Evolutionary conservation across 2,888 invertebrate species (phyloP), one percentile per base, ranked within the genome.

Genomic region (Parasteatoda lunata): DNA sequence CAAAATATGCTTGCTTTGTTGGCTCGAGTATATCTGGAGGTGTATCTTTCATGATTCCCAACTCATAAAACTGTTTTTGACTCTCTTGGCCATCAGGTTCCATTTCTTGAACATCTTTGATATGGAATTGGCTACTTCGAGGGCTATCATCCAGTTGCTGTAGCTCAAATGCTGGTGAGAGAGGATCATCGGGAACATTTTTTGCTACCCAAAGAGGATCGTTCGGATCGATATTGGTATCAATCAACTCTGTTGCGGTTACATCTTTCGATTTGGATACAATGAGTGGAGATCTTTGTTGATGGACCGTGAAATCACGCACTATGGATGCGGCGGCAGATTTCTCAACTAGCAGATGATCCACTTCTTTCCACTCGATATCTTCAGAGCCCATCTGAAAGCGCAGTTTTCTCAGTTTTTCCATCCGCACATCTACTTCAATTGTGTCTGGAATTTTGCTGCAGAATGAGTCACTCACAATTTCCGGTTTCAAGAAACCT

Each of bases 401-500:
- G 13, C 86, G 80, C n/a, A 86, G 59, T 49, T 84, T 78, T 1
- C 88, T 78, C 3, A 86, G 78, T 68, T 84, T 82, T 59, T 88
- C 88, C 80, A 80, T 76, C 8, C 88, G 51, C 7, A 77, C 79
- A 45, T 88, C 84, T 13, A 88, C 79, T 45, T 88, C 83, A 9
- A 88, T 71, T 5, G 79, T 79, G 30, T 88, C 88, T 15, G 81
- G 83, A 54, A 88, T 75, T 75, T 83, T 83, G 48, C 73, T 82
- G 65, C 79, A 79, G 30, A 65, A 83, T 13, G 83, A 79, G 49
- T 88, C 88, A 47, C 83, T 83, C n/a, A 88, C 83, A 30, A 88
- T 88, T 64, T 88, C 88, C 4, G 88, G 88, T 68, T 88, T 88
- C 66, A 88, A 66, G 15, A 88, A 88, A 79, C 79, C 88, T 88